A percentile compares a stretch with the other conserved stretches of the same genome.
Evolutionary conservation across 2,888 invertebrate species (phyloP).

Genomic region (Leucophenga maculata): DNA sequence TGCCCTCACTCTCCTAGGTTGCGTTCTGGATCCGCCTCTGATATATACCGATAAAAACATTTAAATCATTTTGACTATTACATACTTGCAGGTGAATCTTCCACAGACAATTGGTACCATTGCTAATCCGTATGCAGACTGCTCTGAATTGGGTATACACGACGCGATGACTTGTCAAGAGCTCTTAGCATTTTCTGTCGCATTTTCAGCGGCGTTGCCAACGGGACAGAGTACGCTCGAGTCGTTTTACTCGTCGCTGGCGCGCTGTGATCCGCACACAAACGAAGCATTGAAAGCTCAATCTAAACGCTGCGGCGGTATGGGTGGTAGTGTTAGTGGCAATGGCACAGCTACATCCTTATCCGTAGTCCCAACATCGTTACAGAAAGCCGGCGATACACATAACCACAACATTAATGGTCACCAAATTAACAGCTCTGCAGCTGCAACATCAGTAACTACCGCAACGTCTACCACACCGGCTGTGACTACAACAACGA

Average conservation of each 20-base stretch:
- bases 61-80: no score
- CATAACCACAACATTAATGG: no score
- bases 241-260: slow-evolving; percentile 85
- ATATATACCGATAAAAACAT: no score
- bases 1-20: no score
- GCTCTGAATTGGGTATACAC: slow-evolving; percentile 74
- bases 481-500: slow-evolving; percentile 28
- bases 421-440: neutral
- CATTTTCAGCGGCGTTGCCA: slow-evolving; percentile 90
- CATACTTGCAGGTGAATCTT: slow-evolving; percentile 66
- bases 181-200: slow-evolving; percentile 91
- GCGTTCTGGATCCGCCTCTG: no score
- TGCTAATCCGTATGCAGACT: slow-evolving; percentile 72
- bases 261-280: slow-evolving; percentile 78
- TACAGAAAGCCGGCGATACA: slow-evolving; percentile 45
- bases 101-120: slow-evolving; percentile 73
- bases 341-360: slow-evolving; percentile 55
- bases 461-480: slow-evolving; percentile 38
- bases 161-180: slow-evolving; percentile 82
- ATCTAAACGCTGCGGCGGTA: slow-evolving; percentile 53
- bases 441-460: slow-evolving; percentile 32
- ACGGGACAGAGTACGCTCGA: slow-evolving; percentile 89
- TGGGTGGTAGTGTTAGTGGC: slow-evolving; percentile 50
- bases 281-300: slow-evolving; percentile 66
- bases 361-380: slow-evolving; percentile 44